These are phyloP conservation scores for Lochmaea capreae DNA, from an alignment of 2,888 invertebrate species.

Conservation along the genomic window DNA sequence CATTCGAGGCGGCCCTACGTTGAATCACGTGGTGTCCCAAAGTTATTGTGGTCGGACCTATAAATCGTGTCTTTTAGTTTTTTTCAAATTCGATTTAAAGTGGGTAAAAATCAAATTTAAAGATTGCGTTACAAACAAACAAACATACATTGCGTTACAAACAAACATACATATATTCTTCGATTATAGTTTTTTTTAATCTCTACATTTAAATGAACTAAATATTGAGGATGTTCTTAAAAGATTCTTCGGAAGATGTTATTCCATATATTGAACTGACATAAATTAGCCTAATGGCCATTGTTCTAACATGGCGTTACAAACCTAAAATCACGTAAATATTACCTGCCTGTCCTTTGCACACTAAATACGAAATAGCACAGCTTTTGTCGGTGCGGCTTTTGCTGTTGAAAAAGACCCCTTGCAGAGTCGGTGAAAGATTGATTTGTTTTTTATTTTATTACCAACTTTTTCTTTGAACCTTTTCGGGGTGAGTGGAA, in stretches of 20 bases:
- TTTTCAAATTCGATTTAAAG: too few species aligned
- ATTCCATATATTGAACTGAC: slow-evolving; percentile 1
- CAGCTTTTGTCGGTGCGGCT: slow-evolving; percentile 63
- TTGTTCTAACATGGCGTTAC: slow-evolving; percentile 46
- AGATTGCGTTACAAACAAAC: too few species aligned
- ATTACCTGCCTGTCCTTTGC: slow-evolving; percentile 52
- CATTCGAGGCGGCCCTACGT: too few species aligned
- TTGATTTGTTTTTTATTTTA: slow-evolving; percentile 64
- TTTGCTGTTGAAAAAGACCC: slow-evolving; percentile 57
- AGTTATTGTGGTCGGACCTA: too few species aligned
- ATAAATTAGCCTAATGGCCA: slow-evolving; percentile 42
- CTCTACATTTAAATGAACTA: too few species aligned
- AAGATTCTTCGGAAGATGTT: neutral
- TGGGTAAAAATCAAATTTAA: too few species aligned
- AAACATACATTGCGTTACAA: too few species aligned
- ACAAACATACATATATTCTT: too few species aligned
- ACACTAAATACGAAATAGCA: slow-evolving; percentile 63
- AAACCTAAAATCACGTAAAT: slow-evolving; percentile 40
- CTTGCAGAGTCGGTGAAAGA: slow-evolving; percentile 64
- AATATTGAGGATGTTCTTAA: neutral
- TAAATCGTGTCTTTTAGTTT: too few species aligned
- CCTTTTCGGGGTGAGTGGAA: slow-evolving; percentile 8
- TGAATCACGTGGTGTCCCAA: too few species aligned
- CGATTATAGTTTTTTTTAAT: too few species aligned
- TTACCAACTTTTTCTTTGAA: slow-evolving; percentile 21